Evolutionary conservation across 2,888 invertebrate species (phyloP).

Genomic region (Perithous albicinctus): DNA sequence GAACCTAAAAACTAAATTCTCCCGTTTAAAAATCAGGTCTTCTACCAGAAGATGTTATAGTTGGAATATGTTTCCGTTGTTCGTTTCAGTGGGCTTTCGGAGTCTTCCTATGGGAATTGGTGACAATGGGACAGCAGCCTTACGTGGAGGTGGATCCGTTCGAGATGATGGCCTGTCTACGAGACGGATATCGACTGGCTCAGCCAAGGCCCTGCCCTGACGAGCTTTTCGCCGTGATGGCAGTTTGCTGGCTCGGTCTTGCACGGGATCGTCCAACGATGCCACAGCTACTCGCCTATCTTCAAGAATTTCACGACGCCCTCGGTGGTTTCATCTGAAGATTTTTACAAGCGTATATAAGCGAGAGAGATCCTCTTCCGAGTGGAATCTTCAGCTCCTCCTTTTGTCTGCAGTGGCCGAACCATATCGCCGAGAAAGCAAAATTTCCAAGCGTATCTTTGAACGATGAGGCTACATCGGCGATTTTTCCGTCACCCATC

Average conservation of each 20-base stretch:
- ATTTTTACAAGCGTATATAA: slow-evolving; percentile 4
- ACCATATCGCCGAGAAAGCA: not conserved
- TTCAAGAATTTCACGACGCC: slow-evolving; percentile 91
- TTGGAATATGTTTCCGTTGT: slow-evolving; percentile 40
- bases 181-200: slow-evolving; percentile 94
- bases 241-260: slow-evolving; percentile 90
- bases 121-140: slow-evolving; percentile 95
- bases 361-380: not conserved
- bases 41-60: not conserved
- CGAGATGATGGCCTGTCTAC: slow-evolving; percentile 94
- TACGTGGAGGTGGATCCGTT: slow-evolving; percentile 96
- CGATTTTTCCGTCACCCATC: not conserved
- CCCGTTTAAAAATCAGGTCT: not conserved
- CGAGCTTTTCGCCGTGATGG: slow-evolving; percentile 94
- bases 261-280: slow-evolving; percentile 89
- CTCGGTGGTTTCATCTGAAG: slow-evolving; percentile 89
- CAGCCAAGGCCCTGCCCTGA: slow-evolving; percentile 98
- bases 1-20: no score
- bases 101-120: slow-evolving; percentile 97
- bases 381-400: not conserved
- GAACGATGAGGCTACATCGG: slow-evolving; percentile 1
- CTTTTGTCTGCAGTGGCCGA: not conserved
- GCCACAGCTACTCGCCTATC: slow-evolving; percentile 89
- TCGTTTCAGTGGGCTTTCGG: slow-evolving; percentile 94
- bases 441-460: not conserved